phyloP scores from a whole-genome alignment of 2,113 vertebrate genomes.

The Bos taurus region DNA sequence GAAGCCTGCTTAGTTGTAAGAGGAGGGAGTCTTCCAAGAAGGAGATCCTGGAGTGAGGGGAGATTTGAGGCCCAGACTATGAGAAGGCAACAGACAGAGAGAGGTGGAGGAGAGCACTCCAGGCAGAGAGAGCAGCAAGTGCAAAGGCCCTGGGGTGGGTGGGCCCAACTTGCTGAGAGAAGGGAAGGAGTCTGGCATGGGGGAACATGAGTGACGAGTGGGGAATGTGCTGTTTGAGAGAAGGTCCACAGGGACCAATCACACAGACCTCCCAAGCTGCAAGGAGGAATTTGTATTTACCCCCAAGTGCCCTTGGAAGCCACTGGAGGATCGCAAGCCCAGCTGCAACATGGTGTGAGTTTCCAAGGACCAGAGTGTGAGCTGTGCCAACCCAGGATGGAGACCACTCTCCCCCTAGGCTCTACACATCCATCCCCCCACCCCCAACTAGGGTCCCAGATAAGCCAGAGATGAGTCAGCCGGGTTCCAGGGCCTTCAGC shows the following conservation, averaged over 20 bases:
- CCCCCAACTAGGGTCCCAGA: not conserved
- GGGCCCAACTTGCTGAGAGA: not conserved
- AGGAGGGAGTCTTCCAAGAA: not conserved
- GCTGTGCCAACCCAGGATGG: not conserved
- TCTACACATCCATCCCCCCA: not conserved
- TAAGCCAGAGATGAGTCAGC: not conserved
- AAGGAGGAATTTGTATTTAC: not conserved
- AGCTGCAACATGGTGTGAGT: not conserved
- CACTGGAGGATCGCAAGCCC: not conserved
- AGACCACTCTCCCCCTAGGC: not conserved
- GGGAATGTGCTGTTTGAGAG: not conserved
- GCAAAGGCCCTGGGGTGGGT: not conserved
- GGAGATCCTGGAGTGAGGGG: too few species aligned
- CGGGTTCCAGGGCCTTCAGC: not conserved
- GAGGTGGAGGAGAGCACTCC: not conserved
- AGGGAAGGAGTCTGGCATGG: rapidly evolving
- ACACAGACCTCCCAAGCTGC: not conserved
- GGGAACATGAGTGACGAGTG: rapidly evolving
- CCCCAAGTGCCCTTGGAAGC: not conserved
- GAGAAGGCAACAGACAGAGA: not conserved
- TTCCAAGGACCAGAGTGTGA: not conserved
- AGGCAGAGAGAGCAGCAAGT: not conserved
- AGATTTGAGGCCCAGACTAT: not conserved
- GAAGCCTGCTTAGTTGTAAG: not conserved
- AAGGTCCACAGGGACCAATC: not conserved